Base-by-base conservation (phyloP, 1,140 invertebrate species). In the Sycophila sp. region DNA sequence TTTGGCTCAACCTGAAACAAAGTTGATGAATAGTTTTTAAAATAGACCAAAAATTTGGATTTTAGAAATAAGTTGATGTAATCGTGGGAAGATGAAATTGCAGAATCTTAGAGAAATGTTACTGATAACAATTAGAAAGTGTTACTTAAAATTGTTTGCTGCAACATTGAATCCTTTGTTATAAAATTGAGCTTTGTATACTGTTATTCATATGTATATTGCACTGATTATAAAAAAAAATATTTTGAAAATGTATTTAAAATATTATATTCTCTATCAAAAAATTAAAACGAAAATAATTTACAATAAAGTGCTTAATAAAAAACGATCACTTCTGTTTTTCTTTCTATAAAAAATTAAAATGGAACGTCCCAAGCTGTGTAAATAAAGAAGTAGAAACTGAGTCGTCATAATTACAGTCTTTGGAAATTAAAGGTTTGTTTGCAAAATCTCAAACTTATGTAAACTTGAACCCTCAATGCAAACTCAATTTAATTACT, bases 1-100 rank as follows among this genome's bases (percentile, higher is more conserved):
- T 47, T 47, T 51, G 32, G 22, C 11, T 42, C 3, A 71, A 58
- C 6, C 59, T 71, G 30, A 26, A 71, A 64, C 1, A 71, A 71
- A n/a, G 53, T 38, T 15, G 45, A 6, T 26, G 10, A 36, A 58
- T 10, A 22, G 6, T 24, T 58, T 58, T 15, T 58, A n/a, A n/a
- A n/a, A n/a, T 53, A 13, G 24, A 47, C 42, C 40, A 17, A 1
- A 6, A 42, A 3, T 24, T 10, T 40, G 3, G n/a, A 34, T 30
- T 3, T 4, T 8, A 47, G 47, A 62, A 62, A 45, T 62, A 22
- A 32, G 5, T 30, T 62, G 2, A 62, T 73, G 32, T 74, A 76
- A 73, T 70, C 79, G 78, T 17, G 69, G 65, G 19, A 63, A 69
- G 76, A 63, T 26, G 42, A 70, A 34, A 47, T n/a, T 19, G 34